Conservation (phyloP, 92 coral and sea anemone species). For the Siderastrea radians region DNA sequence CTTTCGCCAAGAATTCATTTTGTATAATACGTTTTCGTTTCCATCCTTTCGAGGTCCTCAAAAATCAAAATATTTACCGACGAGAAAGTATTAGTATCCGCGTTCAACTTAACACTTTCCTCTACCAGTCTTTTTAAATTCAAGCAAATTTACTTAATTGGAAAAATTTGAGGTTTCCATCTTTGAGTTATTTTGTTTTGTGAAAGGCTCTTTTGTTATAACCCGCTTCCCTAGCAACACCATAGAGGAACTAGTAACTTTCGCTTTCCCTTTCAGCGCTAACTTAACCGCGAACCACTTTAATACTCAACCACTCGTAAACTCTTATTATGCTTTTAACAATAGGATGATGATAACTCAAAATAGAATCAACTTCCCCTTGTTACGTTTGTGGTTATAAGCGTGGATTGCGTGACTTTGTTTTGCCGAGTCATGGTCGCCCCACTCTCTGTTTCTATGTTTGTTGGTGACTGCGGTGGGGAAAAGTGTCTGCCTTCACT, state of each 20-base stretch:
- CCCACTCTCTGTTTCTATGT: conserved; percentile 31
- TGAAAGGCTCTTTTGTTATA: background rate
- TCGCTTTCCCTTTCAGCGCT: conserved; percentile 38
- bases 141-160: background rate
- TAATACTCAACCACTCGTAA: background rate
- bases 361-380: conserved; percentile 46
- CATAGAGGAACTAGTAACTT: conserved; percentile 12
- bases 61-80: no score
- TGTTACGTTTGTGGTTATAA: background rate
- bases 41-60: background rate
- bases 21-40: background rate
- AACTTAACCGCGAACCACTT: background rate
- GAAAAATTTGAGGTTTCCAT: background rate
- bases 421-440: conserved; percentile 9
- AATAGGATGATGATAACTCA: background rate
- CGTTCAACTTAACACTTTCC: background rate
- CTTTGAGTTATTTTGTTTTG: background rate
- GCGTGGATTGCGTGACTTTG: conserved; percentile 18
- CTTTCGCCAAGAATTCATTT: background rate
- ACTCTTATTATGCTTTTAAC: background rate
- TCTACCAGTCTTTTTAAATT: no score
- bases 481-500: conserved; percentile 18
- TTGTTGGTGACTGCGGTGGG: conserved; percentile 29
- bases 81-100: background rate
- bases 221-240: background rate